phyloP scores from a whole-genome alignment of 2,113 vertebrate genomes.

The Mionectes macconnelli region DNA sequence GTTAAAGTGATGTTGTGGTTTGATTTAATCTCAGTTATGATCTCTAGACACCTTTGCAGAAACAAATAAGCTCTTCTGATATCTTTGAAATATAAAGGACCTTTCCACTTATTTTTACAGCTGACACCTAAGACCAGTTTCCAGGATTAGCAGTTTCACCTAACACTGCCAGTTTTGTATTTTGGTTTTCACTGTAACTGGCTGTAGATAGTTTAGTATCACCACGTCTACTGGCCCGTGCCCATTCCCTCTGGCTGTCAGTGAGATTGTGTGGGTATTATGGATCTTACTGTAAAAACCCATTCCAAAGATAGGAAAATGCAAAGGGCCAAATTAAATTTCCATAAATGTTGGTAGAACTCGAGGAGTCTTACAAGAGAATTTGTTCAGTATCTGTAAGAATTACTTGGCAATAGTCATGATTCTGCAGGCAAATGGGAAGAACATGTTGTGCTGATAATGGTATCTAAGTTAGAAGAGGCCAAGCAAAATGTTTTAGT shows the following conservation, averaged over 20 bases:
- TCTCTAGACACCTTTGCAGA: not conserved
- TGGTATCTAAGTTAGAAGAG: not conserved
- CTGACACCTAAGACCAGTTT: not conserved
- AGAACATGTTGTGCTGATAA: not conserved
- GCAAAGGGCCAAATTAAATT: not conserved
- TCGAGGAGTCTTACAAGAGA: accelerated
- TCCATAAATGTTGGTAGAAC: not conserved
- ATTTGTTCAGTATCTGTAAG: not conserved
- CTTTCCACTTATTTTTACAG: not conserved
- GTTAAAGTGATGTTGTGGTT: not conserved
- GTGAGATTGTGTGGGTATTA: not conserved
- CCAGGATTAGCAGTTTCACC: not conserved
- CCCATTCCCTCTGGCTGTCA: not conserved
- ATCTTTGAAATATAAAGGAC: not conserved
- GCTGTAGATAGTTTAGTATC: not conserved
- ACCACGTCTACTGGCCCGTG: not conserved
- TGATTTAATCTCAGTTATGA: not conserved
- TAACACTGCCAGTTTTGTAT: not conserved
- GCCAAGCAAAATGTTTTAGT: not conserved
- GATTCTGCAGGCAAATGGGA: not conserved
- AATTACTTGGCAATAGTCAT: not conserved
- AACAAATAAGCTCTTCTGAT: not conserved
- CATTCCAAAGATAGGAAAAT: not conserved
- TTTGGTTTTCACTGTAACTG: not conserved
- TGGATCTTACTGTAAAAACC: not conserved